These are phyloP conservation scores for Caenorhabditis sinica DNA, from an alignment of 2,888 invertebrate genomes.

Conservation along the genomic window DNA sequence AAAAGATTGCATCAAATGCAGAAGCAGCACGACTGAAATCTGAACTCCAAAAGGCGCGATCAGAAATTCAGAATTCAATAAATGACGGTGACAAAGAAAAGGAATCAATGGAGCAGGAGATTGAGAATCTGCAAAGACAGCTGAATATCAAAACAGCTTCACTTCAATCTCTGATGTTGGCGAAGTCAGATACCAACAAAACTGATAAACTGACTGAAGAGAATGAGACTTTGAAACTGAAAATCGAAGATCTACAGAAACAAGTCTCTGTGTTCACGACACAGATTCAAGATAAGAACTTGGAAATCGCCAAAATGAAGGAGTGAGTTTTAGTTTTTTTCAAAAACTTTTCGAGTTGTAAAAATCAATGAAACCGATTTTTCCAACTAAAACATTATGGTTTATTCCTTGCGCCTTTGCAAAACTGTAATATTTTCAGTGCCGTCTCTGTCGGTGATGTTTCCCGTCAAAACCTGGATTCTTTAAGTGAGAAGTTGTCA, in stretches of 20 bases:
- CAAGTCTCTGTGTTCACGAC: conserved; percentile 20
- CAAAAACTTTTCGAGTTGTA: neutral
- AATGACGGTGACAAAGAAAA: conserved; percentile 55
- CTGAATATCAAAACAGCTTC: conserved; percentile 78
- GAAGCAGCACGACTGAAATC: conserved; percentile 43
- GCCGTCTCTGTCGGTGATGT: conserved; percentile 39
- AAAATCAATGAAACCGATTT: neutral
- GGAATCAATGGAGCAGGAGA: conserved; percentile 68
- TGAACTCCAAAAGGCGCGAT: conserved; percentile 45
- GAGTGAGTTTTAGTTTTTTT: conserved; percentile 38
- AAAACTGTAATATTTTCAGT: conserved; percentile 25
- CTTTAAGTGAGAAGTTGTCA: conserved; percentile 48
- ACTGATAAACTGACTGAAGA: conserved; percentile 65
- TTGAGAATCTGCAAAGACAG: conserved; percentile 73
- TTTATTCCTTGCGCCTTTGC: no score
- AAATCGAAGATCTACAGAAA: conserved; percentile 58
- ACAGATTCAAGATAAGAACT: conserved; percentile 31
- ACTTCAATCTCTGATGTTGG: conserved; percentile 77
- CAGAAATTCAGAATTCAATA: conserved; percentile 38
- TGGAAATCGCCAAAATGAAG: conserved; percentile 43
- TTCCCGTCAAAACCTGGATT: conserved; percentile 53
- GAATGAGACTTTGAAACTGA: conserved; percentile 60
- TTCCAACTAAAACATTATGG: no score
- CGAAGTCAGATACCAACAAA: conserved; percentile 72
- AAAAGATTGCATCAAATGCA: conserved; percentile 36